These are phyloP conservation scores for Microplitis manilae DNA, from an alignment of 2,888 invertebrate species.

Conservation along the genomic window DNA sequence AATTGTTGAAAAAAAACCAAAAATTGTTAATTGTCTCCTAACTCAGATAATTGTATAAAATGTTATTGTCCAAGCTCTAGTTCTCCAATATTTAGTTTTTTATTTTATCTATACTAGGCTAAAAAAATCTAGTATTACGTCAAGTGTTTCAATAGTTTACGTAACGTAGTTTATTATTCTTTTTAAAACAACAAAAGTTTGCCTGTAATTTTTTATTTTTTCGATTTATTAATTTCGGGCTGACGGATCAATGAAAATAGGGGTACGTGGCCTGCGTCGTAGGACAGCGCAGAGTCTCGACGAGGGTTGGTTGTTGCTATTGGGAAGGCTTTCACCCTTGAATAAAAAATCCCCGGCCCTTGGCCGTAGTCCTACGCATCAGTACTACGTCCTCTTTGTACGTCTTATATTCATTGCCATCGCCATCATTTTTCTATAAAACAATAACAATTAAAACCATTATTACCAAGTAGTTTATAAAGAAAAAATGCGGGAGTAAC, in stretches of 20 bases:
- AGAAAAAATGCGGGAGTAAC: neutral
- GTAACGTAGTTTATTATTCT: neutral
- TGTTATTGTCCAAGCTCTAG: no score
- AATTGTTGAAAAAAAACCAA: no score
- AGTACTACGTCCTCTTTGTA: neutral
- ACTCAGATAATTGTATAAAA: no score
- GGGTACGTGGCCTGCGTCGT: conserved; percentile 45
- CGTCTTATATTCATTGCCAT: neutral
- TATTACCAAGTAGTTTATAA: neutral
- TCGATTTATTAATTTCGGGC: conserved; percentile 25
- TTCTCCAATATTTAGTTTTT: no score
- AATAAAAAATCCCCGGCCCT: conserved; percentile 11
- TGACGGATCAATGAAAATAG: conserved; percentile 37
- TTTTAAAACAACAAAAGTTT: neutral
- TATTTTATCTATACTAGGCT: no score
- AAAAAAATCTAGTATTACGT: no score
- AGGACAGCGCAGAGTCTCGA: conserved; percentile 35
- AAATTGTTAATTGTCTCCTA: no score
- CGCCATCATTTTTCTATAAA: neutral
- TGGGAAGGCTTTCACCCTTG: conserved; percentile 17
- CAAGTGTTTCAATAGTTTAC: no score
- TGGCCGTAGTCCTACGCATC: conserved; percentile 5
- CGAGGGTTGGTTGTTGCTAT: conserved; percentile 33
- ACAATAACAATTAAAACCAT: neutral
- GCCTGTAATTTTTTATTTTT: neutral